Conservation (phyloP, 2,888 invertebrate species). For the Synergus umbraculus region DNA sequence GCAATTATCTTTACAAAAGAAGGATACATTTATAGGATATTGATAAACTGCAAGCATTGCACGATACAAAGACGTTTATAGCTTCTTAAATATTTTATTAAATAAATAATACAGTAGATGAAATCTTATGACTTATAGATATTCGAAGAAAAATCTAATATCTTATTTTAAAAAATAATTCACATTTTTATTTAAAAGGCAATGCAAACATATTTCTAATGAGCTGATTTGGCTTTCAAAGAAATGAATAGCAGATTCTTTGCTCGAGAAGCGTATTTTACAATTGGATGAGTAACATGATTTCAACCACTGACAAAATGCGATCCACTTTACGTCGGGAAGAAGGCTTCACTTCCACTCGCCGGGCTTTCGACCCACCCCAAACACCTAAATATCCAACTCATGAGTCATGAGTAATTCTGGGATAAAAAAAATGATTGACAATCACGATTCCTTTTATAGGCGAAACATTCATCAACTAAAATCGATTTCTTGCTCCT, state of each 20-base stretch:
- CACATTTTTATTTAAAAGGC: too few relatives aligned
- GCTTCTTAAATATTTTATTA: background rate
- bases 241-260: background rate
- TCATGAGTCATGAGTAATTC: background rate
- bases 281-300: slow-evolving; percentile 12
- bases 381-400: background rate
- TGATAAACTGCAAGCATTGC: slow-evolving; percentile 7
- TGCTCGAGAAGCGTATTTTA: background rate
- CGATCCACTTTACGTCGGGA: background rate
- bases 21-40: slow-evolving; percentile 8
- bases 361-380: background rate
- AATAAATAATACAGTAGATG: background rate
- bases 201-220: background rate
- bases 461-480: background rate
- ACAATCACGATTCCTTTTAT: background rate
- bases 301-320: slow-evolving; percentile 7
- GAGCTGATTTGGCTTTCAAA: background rate
- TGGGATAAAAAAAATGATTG: background rate
- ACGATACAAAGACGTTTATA: slow-evolving; percentile 7
- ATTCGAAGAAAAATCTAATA: background rate
- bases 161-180: too few relatives aligned
- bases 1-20: background rate
- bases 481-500: background rate
- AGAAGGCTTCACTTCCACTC: slow-evolving; percentile 14
- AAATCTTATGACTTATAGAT: background rate